Conservation (phyloP, 2,888 invertebrate genomes). For the Agapostemon virescens region DNA sequence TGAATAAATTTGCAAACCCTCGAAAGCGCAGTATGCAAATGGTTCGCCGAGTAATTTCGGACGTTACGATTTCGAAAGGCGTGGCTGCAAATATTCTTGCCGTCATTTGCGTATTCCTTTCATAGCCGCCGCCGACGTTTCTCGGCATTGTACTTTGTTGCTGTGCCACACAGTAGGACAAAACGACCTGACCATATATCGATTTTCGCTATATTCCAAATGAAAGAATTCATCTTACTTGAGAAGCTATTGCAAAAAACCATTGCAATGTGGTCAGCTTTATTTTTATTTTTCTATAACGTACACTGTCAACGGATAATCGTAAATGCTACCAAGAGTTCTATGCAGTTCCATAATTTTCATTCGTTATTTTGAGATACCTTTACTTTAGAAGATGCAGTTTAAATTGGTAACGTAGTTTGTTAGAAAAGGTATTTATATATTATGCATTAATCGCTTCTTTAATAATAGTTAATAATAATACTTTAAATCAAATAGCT, state of each 20-base stretch:
- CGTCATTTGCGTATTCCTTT: conserved; percentile 11
- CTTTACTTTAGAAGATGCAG: too few relatives aligned
- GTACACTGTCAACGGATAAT: too few relatives aligned
- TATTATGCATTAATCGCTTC: too few relatives aligned
- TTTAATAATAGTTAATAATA: too few relatives aligned
- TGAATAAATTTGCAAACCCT: conserved; percentile 70
- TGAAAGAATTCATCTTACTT: not conserved
- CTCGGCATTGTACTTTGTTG: not conserved
- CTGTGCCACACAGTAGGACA: not conserved
- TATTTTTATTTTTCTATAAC: too few relatives aligned
- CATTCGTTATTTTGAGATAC: not conserved
- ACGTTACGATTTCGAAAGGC: conserved; percentile 70
- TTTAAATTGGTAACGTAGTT: too few relatives aligned
- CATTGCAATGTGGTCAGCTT: not conserved
- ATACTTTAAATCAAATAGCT: too few relatives aligned
- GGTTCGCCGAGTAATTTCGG: conserved; percentile 63
- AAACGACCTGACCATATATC: not conserved
- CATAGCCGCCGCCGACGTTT: not conserved
- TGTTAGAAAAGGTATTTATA: too few relatives aligned
- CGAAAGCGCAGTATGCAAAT: conserved; percentile 71
- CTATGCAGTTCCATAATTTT: not conserved
- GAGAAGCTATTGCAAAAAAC: not conserved
- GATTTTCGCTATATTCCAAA: not conserved
- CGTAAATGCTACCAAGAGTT: too few relatives aligned
- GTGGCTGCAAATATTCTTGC: conserved; percentile 41